Conservation (phyloP, 2,797 vertebrate species). For the Apogon hyalosoma region DNA sequence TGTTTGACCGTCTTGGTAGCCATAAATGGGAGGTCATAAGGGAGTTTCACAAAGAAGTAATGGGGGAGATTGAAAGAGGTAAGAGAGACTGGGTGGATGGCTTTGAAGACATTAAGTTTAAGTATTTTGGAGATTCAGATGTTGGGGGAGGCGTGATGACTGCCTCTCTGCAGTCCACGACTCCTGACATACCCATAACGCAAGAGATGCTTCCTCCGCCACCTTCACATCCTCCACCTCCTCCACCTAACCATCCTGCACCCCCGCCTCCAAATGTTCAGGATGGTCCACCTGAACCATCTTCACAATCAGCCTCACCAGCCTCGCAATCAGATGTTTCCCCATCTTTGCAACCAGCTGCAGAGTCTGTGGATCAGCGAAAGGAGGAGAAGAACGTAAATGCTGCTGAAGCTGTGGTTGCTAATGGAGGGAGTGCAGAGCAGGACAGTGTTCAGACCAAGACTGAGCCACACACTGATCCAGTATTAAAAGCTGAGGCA, state of each 20-base stretch:
- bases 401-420: constrained; percentile 22
- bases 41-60: constrained; percentile 91
- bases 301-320: constrained; percentile 25
- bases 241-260: constrained; percentile 50
- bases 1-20: constrained; percentile 95
- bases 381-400: constrained; percentile 30
- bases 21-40: constrained; percentile 93
- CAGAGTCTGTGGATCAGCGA: constrained; percentile 30
- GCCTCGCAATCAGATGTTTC: constrained; percentile 23
- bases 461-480: constrained; percentile 20
- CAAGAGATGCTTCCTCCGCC: constrained; percentile 60
- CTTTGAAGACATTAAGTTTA: constrained; percentile 92
- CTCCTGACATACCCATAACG: constrained; percentile 66
- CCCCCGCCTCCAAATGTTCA: constrained; percentile 34
- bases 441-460: constrained; percentile 18
- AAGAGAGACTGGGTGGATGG: constrained; percentile 89
- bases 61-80: constrained; percentile 90
- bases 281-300: constrained; percentile 16
- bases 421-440: constrained; percentile 39
- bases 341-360: constrained; percentile 25
- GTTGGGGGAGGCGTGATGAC: constrained; percentile 75
- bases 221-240: constrained; percentile 70
- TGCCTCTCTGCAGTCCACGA: constrained; percentile 68
- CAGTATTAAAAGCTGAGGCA: constrained; percentile 41
- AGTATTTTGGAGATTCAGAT: constrained; percentile 88